Percentiles rank a stretch among this genome's conserved stretches.
These are phyloP conservation scores for Blera fallax DNA, from an alignment of 2,888 invertebrate species.

Conservation along the genomic window DNA sequence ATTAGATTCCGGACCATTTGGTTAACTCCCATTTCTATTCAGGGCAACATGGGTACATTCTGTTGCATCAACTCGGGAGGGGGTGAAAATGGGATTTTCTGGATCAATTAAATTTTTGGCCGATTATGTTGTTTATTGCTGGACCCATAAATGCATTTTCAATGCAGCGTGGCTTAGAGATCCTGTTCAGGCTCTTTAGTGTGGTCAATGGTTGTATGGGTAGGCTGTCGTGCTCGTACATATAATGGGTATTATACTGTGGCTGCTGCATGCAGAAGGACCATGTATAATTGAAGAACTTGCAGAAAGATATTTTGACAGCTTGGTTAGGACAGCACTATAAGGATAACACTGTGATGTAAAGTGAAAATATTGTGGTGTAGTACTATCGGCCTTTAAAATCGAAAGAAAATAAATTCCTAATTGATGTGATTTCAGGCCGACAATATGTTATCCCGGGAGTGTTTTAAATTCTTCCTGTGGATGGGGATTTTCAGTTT, in stretches of 20 bases:
- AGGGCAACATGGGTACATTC: not conserved
- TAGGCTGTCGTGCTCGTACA: not conserved
- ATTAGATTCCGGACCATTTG: not conserved
- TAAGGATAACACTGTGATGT: not conserved
- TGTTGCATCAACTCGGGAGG: not conserved
- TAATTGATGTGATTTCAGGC: not conserved
- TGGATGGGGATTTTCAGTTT: too few species aligned
- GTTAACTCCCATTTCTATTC: not conserved
- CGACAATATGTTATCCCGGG: not conserved
- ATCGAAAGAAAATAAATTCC: not conserved
- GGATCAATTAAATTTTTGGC: conserved; percentile 22
- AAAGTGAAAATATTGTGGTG: not conserved
- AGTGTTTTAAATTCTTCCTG: too few species aligned
- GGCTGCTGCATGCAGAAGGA: not conserved
- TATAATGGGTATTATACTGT: not conserved
- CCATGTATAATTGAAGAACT: not conserved
- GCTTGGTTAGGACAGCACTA: not conserved
- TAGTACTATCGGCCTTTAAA: not conserved
- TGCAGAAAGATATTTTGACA: not conserved
- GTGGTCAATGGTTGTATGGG: not conserved
- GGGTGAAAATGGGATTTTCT: conserved; percentile 29
- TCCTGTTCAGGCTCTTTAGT: not conserved
- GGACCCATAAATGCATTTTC: conserved; percentile 3
- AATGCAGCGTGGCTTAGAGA: not conserved
- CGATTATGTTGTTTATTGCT: conserved; percentile 15